Percentiles rank a stretch among this genome's conserved stretches.
These are phyloP conservation scores for Parazoanthus darwini DNA, from an alignment of 92 coral and sea anemone genomes.

Conservation along the genomic window DNA sequence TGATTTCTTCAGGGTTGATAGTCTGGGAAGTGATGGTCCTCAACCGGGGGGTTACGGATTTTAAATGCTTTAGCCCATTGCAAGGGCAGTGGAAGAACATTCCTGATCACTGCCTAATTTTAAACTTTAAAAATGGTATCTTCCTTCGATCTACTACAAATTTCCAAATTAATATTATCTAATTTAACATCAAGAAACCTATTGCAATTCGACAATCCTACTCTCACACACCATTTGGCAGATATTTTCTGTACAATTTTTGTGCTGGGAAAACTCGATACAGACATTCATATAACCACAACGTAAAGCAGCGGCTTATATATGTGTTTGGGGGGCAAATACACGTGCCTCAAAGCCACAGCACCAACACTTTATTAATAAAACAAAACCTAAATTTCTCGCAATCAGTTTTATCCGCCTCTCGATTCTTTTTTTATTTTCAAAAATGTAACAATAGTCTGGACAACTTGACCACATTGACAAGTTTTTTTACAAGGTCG, in stretches of 20 bases:
- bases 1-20: no score
- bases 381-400: slow-evolving; percentile 54
- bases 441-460: slow-evolving; percentile 23
- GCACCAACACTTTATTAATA: slow-evolving; percentile 54
- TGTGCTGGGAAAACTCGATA: not conserved
- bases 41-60: no score
- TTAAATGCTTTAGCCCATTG: no score
- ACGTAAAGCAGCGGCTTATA: not conserved
- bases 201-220: not conserved
- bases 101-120: not conserved
- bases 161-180: slow-evolving; percentile 1
- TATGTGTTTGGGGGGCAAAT: not conserved
- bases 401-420: slow-evolving; percentile 4
- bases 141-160: not conserved
- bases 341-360: slow-evolving; percentile 47
- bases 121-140: not conserved
- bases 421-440: slow-evolving; percentile 18
- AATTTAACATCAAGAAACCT: slow-evolving; percentile 7
- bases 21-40: no score
- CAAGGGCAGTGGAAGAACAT: not conserved
- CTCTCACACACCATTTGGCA: not conserved
- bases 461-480: slow-evolving; percentile 24
- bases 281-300: not conserved
- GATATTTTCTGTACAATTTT: not conserved
- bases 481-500: slow-evolving; percentile 16